Evolutionary conservation across 2,113 vertebrate genomes (phyloP).

Genomic region (Aldabrachelys gigantea): DNA sequence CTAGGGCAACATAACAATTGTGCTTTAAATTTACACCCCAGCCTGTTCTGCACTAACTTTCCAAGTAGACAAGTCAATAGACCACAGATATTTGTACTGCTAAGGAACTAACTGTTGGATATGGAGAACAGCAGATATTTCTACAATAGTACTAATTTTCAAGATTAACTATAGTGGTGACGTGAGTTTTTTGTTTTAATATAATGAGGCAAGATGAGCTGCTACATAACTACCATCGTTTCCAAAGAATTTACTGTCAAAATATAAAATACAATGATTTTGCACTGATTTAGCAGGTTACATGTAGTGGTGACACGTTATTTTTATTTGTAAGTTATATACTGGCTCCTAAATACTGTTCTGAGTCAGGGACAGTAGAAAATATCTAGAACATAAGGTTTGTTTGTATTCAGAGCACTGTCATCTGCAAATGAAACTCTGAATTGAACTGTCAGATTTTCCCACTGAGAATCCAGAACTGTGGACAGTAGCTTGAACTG

Average conservation of each 20-base stretch:
- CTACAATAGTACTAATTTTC: not conserved
- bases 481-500: not conserved
- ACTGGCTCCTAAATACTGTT: not conserved
- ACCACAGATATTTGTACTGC: not conserved
- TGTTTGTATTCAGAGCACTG: not conserved
- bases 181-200: not conserved
- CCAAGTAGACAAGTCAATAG: not conserved
- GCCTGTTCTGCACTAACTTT: not conserved
- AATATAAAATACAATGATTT: accelerated
- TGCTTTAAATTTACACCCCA: not conserved
- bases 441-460: accelerated
- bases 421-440: not conserved
- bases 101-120: not conserved
- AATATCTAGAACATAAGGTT: not conserved
- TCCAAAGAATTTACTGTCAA: not conserved
- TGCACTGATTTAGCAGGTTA: not conserved
- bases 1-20: not conserved
- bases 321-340: not conserved
- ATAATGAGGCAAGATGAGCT: not conserved
- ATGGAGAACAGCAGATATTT: not conserved
- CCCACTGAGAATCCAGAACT: not conserved
- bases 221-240: accelerated
- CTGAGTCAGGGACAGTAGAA: not conserved
- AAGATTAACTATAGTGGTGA: not conserved
- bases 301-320: not conserved